phyloP scores from a whole-genome alignment of 2,888 invertebrate genomes.

The Drosophila mettleri region DNA sequence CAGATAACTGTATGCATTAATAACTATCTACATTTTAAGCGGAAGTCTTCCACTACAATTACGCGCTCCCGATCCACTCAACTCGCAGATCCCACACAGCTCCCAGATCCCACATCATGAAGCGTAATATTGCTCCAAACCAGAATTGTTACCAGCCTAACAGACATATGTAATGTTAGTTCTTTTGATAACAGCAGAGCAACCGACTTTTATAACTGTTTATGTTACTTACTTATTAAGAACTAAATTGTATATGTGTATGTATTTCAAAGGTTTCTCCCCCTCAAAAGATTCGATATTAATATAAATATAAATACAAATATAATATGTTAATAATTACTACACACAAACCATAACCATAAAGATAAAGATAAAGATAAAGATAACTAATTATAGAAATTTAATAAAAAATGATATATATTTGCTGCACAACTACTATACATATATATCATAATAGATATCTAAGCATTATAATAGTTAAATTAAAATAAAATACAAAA shows the following conservation, averaged over 20 bases:
- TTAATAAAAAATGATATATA: constrained; percentile 20
- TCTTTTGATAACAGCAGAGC: constrained; percentile 36
- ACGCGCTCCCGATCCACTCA: constrained; percentile 29
- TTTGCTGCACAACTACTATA: constrained; percentile 45
- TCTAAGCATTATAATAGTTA: constrained; percentile 22
- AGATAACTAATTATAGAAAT: constrained; percentile 25
- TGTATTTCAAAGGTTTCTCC: constrained; percentile 74
- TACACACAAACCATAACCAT: constrained; percentile 28
- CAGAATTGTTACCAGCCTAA: constrained; percentile 14
- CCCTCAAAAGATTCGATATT: constrained; percentile 42
- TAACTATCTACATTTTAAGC: constrained; percentile 81
- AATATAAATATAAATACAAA: constrained; percentile 19
- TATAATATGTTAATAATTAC: no score
- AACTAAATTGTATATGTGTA: constrained; percentile 62
- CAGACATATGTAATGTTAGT: constrained; percentile 35
- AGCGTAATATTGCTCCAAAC: constrained; percentile 38
- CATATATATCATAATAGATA: constrained; percentile 49
- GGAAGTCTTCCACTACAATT: constrained; percentile 85
- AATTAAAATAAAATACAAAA: constrained; percentile 15
- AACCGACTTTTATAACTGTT: constrained; percentile 38
- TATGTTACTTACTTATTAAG: constrained; percentile 34
- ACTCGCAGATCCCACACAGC: not conserved
- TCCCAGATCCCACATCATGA: not conserved
- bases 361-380: constrained; percentile 23
- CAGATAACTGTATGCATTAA: constrained; percentile 54